A percentile compares a stretch with the other conserved stretches of the same genome.
Evolutionary conservation across 2,113 vertebrate species (phyloP).

Genomic region (Seriola dumerili): DNA sequence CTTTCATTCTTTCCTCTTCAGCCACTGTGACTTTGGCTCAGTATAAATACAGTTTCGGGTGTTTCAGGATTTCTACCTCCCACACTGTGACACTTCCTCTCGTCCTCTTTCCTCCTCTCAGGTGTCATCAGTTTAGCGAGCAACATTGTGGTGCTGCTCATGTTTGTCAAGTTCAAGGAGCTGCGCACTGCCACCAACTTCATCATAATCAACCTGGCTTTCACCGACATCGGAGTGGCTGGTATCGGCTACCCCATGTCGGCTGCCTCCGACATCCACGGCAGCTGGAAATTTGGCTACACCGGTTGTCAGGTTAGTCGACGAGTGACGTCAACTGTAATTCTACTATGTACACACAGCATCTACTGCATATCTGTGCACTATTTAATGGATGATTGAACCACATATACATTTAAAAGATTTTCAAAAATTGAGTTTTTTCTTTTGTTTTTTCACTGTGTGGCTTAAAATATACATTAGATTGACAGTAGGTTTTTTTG

Average conservation of each 20-base stretch:
- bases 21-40: too few relatives aligned
- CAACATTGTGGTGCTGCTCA: slow-evolving; percentile 93
- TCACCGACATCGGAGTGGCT: slow-evolving; percentile 96
- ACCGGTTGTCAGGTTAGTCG: slow-evolving; percentile 93
- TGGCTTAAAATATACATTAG: too few relatives aligned
- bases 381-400: too few relatives aligned
- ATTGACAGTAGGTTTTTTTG: too few relatives aligned
- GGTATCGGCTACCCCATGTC: slow-evolving; percentile 99
- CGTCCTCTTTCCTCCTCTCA: slow-evolving; percentile 72
- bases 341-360: background rate
- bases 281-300: slow-evolving; percentile 97
- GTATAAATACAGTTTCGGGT: too few relatives aligned
- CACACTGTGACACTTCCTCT: too few relatives aligned
- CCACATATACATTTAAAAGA: too few relatives aligned
- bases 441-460: too few relatives aligned
- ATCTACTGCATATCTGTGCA: too few relatives aligned
- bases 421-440: too few relatives aligned
- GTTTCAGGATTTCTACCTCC: too few relatives aligned
- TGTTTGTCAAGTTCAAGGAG: slow-evolving; percentile 95
- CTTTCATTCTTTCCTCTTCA: too few relatives aligned
- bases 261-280: slow-evolving; percentile 95
- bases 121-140: slow-evolving; percentile 93
- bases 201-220: slow-evolving; percentile 95
- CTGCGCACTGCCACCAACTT: slow-evolving; percentile 95
- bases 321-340: background rate